Percentiles rank a stretch among this genome's conserved stretches.
Evolutionary conservation across 2,888 invertebrate genomes (phyloP).

Genomic region (Apantesis nais): DNA sequence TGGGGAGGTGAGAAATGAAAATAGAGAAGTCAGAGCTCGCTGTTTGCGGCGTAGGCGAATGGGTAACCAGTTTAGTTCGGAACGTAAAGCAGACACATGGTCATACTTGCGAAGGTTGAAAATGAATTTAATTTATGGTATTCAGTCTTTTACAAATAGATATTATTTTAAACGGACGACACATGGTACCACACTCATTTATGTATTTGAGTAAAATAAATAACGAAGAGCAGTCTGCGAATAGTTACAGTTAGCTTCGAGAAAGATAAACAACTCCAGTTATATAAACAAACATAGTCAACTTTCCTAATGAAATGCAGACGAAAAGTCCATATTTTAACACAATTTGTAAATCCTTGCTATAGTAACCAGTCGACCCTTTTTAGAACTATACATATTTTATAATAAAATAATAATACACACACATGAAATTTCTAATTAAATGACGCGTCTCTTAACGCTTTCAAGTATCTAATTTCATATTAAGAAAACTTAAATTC

Average conservation of each 20-base stretch:
- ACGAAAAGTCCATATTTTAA: not conserved
- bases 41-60: too few species aligned
- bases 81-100: too few species aligned
- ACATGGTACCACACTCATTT: not conserved
- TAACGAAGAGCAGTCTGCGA: not conserved
- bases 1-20: not conserved
- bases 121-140: not conserved
- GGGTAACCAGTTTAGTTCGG: too few species aligned
- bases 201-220: not conserved
- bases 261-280: slow-evolving; percentile 5
- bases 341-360: slow-evolving; percentile 7
- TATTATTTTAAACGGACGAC: not conserved
- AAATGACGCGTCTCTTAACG: not conserved
- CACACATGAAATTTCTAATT: not conserved
- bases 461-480: not conserved
- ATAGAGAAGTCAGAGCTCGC: too few species aligned
- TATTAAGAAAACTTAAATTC: not conserved
- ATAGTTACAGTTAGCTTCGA: not conserved
- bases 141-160: not conserved
- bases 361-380: not conserved
- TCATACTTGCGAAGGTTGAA: too few species aligned
- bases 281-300: slow-evolving; percentile 1
- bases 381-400: not conserved
- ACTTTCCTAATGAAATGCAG: slow-evolving; percentile 3
- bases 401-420: not conserved